Percentiles rank a stretch among this genome's conserved stretches.
These are phyloP conservation scores for Sphenopsis melanotis DNA, from an alignment of 2,797 vertebrate species.

Conservation along the genomic window DNA sequence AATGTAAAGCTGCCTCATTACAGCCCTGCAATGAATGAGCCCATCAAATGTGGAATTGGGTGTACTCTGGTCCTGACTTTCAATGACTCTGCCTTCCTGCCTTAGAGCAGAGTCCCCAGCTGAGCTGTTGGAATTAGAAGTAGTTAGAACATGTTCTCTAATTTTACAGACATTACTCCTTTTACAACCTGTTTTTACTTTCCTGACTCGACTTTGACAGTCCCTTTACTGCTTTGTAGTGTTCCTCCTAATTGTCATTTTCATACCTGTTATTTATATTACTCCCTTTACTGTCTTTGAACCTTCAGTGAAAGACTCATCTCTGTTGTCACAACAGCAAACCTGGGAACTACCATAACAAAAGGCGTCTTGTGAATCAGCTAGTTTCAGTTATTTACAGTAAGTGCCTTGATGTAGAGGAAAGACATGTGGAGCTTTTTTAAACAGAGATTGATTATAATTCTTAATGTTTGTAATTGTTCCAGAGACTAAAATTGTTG, in stretches of 20 bases:
- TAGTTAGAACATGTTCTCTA: background rate
- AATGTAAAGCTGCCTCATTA: background rate
- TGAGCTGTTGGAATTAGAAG: background rate
- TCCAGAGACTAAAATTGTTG: background rate
- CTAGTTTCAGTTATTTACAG: background rate
- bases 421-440: background rate
- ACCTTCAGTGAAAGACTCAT: background rate
- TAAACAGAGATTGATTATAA: background rate
- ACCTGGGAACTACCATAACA: background rate
- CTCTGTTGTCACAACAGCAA: background rate
- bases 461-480: background rate
- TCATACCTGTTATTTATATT: slow-evolving; percentile 28
- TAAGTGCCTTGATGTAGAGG: background rate
- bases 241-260: background rate
- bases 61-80: background rate
- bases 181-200: background rate
- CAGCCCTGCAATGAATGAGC: background rate
- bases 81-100: background rate
- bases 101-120: background rate
- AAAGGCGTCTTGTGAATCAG: background rate
- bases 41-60: background rate
- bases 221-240: background rate
- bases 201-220: background rate
- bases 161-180: background rate
- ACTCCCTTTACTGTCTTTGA: background rate